phyloP scores from a whole-genome alignment of 2,888 invertebrate species.

The Nymphalis urticae region DNA sequence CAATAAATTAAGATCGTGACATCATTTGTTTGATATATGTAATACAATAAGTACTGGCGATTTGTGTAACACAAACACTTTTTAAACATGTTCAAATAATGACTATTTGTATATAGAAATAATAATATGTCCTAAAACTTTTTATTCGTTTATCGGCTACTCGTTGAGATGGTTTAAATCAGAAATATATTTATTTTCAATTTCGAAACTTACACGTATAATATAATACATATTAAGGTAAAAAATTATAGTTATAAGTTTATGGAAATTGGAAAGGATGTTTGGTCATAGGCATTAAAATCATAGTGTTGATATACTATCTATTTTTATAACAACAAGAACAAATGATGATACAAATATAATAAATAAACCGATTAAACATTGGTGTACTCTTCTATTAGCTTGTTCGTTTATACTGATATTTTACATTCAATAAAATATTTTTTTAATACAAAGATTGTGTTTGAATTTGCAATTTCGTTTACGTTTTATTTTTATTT shows the following conservation, averaged over 20 bases:
- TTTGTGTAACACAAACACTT: background rate
- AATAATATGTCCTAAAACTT: too few relatives aligned
- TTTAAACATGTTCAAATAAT: background rate
- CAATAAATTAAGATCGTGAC: conserved; percentile 42
- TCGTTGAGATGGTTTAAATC: too few relatives aligned
- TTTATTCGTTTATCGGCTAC: too few relatives aligned
- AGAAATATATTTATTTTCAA: too few relatives aligned
- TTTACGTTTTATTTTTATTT: background rate
- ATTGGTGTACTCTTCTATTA: too few relatives aligned
- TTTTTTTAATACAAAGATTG: too few relatives aligned
- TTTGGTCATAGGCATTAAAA: background rate
- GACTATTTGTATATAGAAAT: background rate
- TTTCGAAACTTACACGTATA: too few relatives aligned
- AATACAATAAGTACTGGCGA: conserved; percentile 12
- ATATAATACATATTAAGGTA: too few relatives aligned
- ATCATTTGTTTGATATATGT: conserved; percentile 24
- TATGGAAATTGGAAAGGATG: background rate
- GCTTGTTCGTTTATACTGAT: too few relatives aligned
- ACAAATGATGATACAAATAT: background rate
- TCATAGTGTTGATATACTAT: background rate
- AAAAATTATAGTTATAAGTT: too few relatives aligned
- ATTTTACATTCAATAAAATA: too few relatives aligned
- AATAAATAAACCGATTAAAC: background rate
- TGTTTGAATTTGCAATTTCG: too few relatives aligned
- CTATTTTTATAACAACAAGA: background rate